Conservation (phyloP, 2,113 vertebrate genomes). For the Symphodus melops region DNA sequence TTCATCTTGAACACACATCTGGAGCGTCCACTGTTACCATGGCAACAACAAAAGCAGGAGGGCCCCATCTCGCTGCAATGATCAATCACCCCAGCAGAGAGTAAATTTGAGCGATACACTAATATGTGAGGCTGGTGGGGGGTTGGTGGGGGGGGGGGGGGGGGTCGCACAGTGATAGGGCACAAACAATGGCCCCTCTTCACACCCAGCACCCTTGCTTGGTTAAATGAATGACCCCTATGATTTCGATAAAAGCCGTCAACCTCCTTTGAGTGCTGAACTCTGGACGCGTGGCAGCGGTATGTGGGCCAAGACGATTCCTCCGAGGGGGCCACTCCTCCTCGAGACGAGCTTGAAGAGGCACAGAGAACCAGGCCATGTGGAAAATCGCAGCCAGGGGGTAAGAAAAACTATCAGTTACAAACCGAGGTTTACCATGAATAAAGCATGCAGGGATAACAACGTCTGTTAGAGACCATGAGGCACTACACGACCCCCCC, state of each 20-base stretch:
- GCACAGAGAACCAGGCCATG: conserved; percentile 76
- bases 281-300: conserved; percentile 41
- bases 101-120: conserved; percentile 59
- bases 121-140: conserved; percentile 6
- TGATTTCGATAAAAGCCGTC: conserved; percentile 67
- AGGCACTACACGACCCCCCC: not conserved
- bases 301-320: conserved; percentile 73
- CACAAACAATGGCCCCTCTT: conserved; percentile 63
- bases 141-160: not conserved
- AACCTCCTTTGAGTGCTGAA: conserved; percentile 61
- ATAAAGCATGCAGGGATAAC: conserved; percentile 64
- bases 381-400: conserved; percentile 77
- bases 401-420: conserved; percentile 81
- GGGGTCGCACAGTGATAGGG: conserved; percentile 26
- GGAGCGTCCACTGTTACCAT: conserved; percentile 72
- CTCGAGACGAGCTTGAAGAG: conserved; percentile 65
- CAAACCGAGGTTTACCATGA: conserved; percentile 66
- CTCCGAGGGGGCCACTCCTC: conserved; percentile 59
- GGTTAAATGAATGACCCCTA: conserved; percentile 56
- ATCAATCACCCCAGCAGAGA: conserved; percentile 74
- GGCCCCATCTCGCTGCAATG: conserved; percentile 61
- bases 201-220: conserved; percentile 19
- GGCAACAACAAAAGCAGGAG: conserved; percentile 61
- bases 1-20: conserved; percentile 56
- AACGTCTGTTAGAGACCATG: conserved; percentile 4